phyloP scores from a whole-genome alignment of 2,888 invertebrate genomes.

The Dryocosmus kuriphilus region DNA sequence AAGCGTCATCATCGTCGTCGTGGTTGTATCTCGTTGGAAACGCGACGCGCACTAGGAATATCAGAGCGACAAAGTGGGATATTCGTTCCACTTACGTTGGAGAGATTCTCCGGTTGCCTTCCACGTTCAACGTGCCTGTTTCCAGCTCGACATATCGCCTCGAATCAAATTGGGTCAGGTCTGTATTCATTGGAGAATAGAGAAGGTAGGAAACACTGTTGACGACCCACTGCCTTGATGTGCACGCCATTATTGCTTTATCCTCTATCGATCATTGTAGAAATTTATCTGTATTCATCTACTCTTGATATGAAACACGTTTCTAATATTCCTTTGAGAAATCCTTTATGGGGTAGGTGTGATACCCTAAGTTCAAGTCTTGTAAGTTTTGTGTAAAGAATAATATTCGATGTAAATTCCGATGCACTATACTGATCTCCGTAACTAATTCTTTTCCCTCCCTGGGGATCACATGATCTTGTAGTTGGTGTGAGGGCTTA shows the following conservation, averaged over 20 bases:
- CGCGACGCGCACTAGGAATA: slow-evolving; percentile 17
- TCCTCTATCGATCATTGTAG: background rate
- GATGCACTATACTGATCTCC: no score
- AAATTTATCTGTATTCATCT: background rate
- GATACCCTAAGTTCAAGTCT: no score
- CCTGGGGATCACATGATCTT: no score
- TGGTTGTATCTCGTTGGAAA: background rate
- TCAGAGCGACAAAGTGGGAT: slow-evolving; percentile 35
- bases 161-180: slow-evolving; percentile 35
- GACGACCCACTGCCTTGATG: slow-evolving; percentile 12
- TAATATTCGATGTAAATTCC: no score
- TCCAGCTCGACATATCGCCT: slow-evolving; percentile 24
- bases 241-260: background rate
- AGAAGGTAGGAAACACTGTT: slow-evolving; percentile 29
- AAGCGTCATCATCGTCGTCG: background rate
- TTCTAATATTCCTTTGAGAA: no score
- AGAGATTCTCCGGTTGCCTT: slow-evolving; percentile 19
- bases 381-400: no score
- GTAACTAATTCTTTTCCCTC: no score
- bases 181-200: slow-evolving; percentile 18
- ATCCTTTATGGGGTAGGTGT: no score
- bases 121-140: slow-evolving; percentile 13
- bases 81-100: slow-evolving; percentile 30
- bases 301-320: no score
- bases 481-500: no score